A percentile compares a stretch with the other conserved stretches of the same genome.
Conservation (phyloP, 2,888 invertebrate species). For the Cylindroiulus punctatus region DNA sequence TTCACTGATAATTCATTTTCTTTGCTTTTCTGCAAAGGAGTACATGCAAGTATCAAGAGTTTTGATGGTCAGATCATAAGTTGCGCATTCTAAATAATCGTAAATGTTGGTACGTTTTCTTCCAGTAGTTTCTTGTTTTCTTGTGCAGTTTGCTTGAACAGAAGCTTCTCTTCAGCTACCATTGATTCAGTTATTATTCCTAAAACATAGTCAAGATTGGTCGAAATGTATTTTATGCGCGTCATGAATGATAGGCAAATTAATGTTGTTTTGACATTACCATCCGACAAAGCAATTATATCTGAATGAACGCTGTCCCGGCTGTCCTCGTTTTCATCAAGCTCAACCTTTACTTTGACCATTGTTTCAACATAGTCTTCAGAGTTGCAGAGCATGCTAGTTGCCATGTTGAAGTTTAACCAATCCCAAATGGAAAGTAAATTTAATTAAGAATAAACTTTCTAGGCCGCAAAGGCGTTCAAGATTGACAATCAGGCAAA, state of each 20-base stretch:
- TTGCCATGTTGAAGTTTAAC: not conserved
- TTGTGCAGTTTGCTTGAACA: not conserved
- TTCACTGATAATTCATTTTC: not conserved
- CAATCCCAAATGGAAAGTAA: too few species aligned
- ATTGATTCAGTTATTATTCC: not conserved
- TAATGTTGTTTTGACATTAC: not conserved
- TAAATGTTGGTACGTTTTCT: not conserved
- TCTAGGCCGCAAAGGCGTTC: not conserved
- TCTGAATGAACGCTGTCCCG: not conserved
- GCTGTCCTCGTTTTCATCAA: not conserved
- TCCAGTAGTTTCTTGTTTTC: not conserved
- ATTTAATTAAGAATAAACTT: not conserved
- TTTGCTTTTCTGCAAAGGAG: not conserved
- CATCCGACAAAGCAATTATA: not conserved
- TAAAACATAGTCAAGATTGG: not conserved
- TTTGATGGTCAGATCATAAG: too few species aligned
- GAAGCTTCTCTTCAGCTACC: not conserved
- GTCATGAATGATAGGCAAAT: too few species aligned
- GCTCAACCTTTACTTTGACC: not conserved
- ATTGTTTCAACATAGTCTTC: not conserved
- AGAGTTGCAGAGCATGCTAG: not conserved
- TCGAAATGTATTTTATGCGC: too few species aligned
- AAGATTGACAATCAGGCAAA: not conserved
- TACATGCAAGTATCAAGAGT: too few species aligned
- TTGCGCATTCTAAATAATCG: not conserved